phyloP scores from a whole-genome alignment of 2,888 invertebrate species.

The Lepidocyrtoides sp. region DNA sequence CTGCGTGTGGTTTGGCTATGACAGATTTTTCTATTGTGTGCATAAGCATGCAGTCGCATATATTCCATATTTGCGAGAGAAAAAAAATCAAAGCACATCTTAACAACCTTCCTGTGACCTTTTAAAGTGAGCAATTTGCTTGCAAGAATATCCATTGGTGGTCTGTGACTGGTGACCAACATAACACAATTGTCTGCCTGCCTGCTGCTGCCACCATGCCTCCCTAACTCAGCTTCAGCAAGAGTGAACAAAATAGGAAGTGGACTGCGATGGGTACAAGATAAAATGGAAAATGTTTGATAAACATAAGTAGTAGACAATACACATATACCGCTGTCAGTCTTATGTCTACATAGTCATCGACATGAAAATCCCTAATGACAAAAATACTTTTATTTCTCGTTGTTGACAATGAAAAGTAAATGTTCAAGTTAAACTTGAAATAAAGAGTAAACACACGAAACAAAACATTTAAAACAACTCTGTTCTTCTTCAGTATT shows the following conservation, averaged over 20 bases:
- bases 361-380: not conserved
- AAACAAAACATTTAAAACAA: not conserved
- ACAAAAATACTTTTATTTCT: not conserved
- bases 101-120: constrained; percentile 55
- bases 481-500: not conserved
- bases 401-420: constrained; percentile 1
- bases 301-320: no score
- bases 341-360: not conserved
- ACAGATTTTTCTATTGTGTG: constrained; percentile 43
- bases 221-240: no score
- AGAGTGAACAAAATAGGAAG: constrained; percentile 44
- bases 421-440: constrained; percentile 36
- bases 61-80: constrained; percentile 6
- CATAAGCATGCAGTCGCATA: not conserved
- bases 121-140: constrained; percentile 40
- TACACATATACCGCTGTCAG: not conserved
- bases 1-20: constrained; percentile 22
- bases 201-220: not conserved
- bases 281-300: no score
- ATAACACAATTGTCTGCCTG: constrained; percentile 15
- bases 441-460: not conserved
- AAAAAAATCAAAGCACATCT: constrained; percentile 42
- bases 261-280: constrained; percentile 21
- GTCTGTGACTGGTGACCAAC: constrained; percentile 39
- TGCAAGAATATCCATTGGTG: not conserved